A percentile compares a stretch with the other conserved stretches of the same genome.
Conservation (phyloP, 2,797 vertebrate species). For the Astyanax mexicanus region DNA sequence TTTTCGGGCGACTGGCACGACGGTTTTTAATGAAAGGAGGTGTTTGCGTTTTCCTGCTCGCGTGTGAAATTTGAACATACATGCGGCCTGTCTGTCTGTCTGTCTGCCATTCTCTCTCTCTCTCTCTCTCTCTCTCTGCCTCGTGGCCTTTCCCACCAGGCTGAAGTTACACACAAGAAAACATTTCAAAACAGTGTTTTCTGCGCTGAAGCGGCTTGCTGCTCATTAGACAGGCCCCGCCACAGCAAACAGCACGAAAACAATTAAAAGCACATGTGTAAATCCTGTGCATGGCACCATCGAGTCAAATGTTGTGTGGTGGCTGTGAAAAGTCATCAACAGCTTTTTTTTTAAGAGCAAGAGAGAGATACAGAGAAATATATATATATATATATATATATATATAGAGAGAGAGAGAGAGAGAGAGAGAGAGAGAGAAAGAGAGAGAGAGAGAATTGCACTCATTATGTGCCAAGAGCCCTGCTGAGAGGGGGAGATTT, state of each 20-base stretch:
- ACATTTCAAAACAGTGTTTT: constrained; percentile 8
- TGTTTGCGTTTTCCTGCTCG: constrained; percentile 72
- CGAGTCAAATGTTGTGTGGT: constrained; percentile 59
- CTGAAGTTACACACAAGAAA: neutral
- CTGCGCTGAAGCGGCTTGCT: neutral
- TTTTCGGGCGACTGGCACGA: constrained; percentile 83
- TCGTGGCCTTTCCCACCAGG: neutral
- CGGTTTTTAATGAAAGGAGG: constrained; percentile 79
- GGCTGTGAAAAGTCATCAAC: constrained; percentile 69
- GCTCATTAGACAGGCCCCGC: constrained; percentile 10
- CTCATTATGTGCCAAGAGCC: constrained; percentile 78
- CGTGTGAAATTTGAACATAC: constrained; percentile 18
- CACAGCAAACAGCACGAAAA: constrained; percentile 40
- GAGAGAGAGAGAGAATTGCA: constrained; percentile 72
- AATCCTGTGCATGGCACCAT: constrained; percentile 31
- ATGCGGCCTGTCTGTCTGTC: neutral
- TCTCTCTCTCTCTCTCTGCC: neutral
- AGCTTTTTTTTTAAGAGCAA: constrained; percentile 65
- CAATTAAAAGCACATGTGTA: constrained; percentile 50
- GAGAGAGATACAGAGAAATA: constrained; percentile 71
- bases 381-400: too few species aligned
- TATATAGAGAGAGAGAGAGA: constrained; percentile 70
- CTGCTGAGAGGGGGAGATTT: constrained; percentile 80
- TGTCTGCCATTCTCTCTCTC: neutral
- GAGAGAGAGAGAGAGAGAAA: constrained; percentile 65